Evolutionary conservation across 2,797 vertebrate genomes (phyloP), one percentile per base, ranked within the genome.

Genomic region (Halcyon leucocephala): DNA sequence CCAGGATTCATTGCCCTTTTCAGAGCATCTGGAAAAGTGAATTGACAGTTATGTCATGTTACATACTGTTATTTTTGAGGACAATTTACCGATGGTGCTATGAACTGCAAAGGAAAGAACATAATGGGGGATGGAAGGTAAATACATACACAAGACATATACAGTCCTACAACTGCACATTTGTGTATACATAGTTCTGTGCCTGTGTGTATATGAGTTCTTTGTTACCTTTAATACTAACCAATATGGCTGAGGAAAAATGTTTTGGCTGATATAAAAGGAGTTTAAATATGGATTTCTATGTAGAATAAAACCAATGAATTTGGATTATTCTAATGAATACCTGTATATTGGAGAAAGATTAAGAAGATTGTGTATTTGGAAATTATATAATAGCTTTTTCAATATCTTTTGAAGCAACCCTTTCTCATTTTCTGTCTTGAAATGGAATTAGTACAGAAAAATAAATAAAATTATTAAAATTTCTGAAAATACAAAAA

Each of bases 1-100:
- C 78, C 55, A 55, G 39, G 90, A 66, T 76, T 78, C 79, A 42
- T 57, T 94, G 83, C 60, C 46, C 76, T 93, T 95, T 93, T 93
- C 76, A 49, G 72, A 94, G 48, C 25, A 72, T 12, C 17, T 74
- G 70, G 41, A 74, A 85, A 86, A 90, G 74, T 67, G 72, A 80
- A 93, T 78, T 82, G 87, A 52, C 42, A 88, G 60, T 39, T 82
- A 42, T 83, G 73, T 82, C 69, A 44, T 87, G 39, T 57, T 85
- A 83, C 24, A 17, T 58, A 49, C 52, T 46, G 24, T 67, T 67
- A 11, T 37, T 57, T 67, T 64, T 73, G 55, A 89, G 48, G 42
- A 77, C 20, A 76, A 54, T 49, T 88, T 91, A 33, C 44, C 69
- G 66, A 49, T 39, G 29, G 21, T 46, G 37, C 12, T 76, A 41